Percentiles rank a stretch among this genome's conserved stretches.
phyloP scores from a whole-genome alignment of 2,888 invertebrate species.

The Elegia similella region DNA sequence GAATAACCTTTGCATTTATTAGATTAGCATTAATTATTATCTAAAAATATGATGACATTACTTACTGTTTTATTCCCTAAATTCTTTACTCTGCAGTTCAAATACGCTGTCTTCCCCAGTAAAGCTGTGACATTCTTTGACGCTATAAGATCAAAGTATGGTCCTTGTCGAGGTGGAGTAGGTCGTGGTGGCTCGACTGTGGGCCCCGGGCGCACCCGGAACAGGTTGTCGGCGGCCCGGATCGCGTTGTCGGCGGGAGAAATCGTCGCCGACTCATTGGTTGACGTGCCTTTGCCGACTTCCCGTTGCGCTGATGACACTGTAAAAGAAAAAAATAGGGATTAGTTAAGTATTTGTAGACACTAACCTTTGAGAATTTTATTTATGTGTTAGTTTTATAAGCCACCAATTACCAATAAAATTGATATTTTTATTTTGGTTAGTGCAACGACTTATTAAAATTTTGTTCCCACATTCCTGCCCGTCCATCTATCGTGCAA shows the following conservation, averaged over 20 bases:
- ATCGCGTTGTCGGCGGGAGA: slow-evolving; percentile 60
- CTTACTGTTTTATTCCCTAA: slow-evolving; percentile 95
- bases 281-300: slow-evolving; percentile 60
- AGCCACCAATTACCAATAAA: no score
- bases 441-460: no score
- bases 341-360: not conserved
- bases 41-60: slow-evolving; percentile 29
- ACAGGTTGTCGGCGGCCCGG: slow-evolving; percentile 79
- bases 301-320: slow-evolving; percentile 76
- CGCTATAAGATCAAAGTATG: slow-evolving; percentile 87
- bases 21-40: no score
- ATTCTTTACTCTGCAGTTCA: slow-evolving; percentile 94
- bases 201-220: slow-evolving; percentile 50
- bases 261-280: slow-evolving; percentile 65
- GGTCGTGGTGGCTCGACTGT: slow-evolving; percentile 64
- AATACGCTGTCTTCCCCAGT: slow-evolving; percentile 93
- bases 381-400: no score
- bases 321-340: slow-evolving; percentile 39
- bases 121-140: slow-evolving; percentile 91
- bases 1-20: no score
- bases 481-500: no score
- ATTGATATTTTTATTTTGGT: no score
- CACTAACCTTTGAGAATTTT: no score
- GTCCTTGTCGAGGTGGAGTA: slow-evolving; percentile 83
- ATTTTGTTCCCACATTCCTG: no score